Conservation (phyloP, 2,888 invertebrate species). For the Hirtodrosophila trivittata region DNA sequence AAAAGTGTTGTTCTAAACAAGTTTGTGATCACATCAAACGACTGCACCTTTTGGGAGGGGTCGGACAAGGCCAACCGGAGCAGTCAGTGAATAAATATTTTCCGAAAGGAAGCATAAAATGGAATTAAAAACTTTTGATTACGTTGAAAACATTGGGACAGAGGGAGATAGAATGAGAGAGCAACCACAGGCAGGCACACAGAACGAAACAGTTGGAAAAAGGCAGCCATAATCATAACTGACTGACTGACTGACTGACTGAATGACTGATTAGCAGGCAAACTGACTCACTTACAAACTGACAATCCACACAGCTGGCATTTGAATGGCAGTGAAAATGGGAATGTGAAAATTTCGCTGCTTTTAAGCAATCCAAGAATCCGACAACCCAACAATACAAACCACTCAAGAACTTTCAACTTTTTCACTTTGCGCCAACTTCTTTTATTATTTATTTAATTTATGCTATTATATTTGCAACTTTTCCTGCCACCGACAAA, state of each 20-base stretch:
- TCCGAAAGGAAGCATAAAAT: slow-evolving; percentile 42
- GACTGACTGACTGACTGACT: slow-evolving; percentile 16
- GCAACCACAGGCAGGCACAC: slow-evolving; percentile 23
- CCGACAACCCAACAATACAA: slow-evolving; percentile 6
- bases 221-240: slow-evolving; percentile 49
- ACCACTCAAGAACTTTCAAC: slow-evolving; percentile 31
- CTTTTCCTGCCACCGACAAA: slow-evolving; percentile 8
- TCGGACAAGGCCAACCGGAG: neutral
- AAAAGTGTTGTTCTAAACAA: slow-evolving; percentile 19
- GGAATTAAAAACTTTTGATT: slow-evolving; percentile 67
- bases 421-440: slow-evolving; percentile 15
- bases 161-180: neutral
- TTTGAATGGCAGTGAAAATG: slow-evolving; percentile 32
- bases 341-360: slow-evolving; percentile 31
- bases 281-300: slow-evolving; percentile 16
- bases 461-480: slow-evolving; percentile 37
- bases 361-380: slow-evolving; percentile 19
- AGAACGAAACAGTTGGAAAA: slow-evolving; percentile 31
- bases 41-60: slow-evolving; percentile 6
- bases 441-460: slow-evolving; percentile 43
- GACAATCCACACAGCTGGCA: slow-evolving; percentile 19
- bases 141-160: slow-evolving; percentile 38
- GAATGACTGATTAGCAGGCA: slow-evolving; percentile 17
- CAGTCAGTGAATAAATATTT: slow-evolving; percentile 31
- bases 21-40: slow-evolving; percentile 28